phyloP scores from a whole-genome alignment of 1,140 invertebrate species.

The Agrypnia vestita region DNA sequence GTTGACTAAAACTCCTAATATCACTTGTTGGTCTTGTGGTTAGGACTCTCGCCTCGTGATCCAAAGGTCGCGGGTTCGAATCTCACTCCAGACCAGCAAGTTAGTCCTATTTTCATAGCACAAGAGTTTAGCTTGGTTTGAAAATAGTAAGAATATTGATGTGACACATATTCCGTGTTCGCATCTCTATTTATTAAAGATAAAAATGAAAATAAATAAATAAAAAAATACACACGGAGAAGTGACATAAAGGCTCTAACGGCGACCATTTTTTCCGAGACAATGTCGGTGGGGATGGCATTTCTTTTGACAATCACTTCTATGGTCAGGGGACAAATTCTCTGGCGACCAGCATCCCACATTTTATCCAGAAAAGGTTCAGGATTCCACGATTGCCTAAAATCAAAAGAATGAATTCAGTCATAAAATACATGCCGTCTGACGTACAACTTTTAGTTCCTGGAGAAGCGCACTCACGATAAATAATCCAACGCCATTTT shows the following conservation, averaged over 20 bases:
- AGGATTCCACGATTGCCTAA: neutral
- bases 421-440: neutral
- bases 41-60: too few relatives aligned
- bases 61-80: too few relatives aligned
- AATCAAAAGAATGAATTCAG: neutral
- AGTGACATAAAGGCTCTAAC: slow-evolving; percentile 28
- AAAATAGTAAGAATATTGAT: neutral
- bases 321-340: slow-evolving; percentile 9
- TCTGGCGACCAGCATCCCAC: neutral
- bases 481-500: neutral
- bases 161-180: too few relatives aligned
- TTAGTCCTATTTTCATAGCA: too few relatives aligned
- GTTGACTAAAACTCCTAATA: too few relatives aligned
- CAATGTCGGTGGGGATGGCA: neutral
- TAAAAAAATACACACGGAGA: neutral
- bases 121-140: too few relatives aligned
- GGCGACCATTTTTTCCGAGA: neutral
- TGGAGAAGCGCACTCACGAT: neutral
- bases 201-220: neutral
- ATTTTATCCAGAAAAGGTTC: neutral
- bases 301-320: neutral
- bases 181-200: too few relatives aligned
- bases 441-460: neutral
- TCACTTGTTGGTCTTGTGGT: too few relatives aligned
- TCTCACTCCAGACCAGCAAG: too few relatives aligned